phyloP scores from a whole-genome alignment of 2,888 invertebrate genomes.

The Aquatica leii region DNA sequence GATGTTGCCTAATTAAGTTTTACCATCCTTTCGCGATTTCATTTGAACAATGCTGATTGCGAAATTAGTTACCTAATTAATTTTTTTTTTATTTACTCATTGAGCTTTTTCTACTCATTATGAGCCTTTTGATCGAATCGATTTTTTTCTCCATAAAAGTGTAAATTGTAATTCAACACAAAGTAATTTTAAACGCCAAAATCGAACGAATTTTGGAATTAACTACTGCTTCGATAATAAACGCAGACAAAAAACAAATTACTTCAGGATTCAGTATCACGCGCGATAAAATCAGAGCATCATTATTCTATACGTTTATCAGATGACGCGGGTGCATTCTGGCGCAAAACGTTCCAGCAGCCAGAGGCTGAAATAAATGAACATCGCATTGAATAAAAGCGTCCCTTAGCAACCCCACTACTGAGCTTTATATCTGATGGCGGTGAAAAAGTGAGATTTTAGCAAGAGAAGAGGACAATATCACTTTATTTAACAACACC shows the following conservation, averaged over 20 bases:
- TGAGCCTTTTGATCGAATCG: too few species aligned
- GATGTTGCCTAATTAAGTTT: conserved; percentile 52
- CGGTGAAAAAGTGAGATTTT: conserved; percentile 43
- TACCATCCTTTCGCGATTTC: conserved; percentile 30
- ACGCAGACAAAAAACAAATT: conserved; percentile 44
- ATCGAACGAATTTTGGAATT: too few species aligned
- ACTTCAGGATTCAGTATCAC: conserved; percentile 50
- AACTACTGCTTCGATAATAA: conserved; percentile 36
- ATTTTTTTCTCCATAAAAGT: too few species aligned
- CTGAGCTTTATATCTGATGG: conserved; percentile 48
- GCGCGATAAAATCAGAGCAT: conserved; percentile 48
- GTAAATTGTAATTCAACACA: too few species aligned
- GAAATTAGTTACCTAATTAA: conserved; percentile 43
- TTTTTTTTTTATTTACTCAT: conserved; percentile 26
- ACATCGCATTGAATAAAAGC: conserved; percentile 53
- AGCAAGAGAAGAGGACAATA: conserved; percentile 36
- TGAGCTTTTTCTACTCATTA: too few species aligned
- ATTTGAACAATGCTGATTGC: conserved; percentile 44
- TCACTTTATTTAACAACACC: conserved; percentile 39
- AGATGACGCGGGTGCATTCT: conserved; percentile 47
- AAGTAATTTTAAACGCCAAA: too few species aligned
- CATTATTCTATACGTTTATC: conserved; percentile 47
- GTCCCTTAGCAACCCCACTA: conserved; percentile 51
- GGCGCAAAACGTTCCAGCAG: conserved; percentile 42
- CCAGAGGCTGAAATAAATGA: conserved; percentile 50